A percentile compares a stretch with the other conserved stretches of the same genome.
phyloP scores from a whole-genome alignment of 2,888 invertebrate genomes.

The Horisme vitalbata region DNA sequence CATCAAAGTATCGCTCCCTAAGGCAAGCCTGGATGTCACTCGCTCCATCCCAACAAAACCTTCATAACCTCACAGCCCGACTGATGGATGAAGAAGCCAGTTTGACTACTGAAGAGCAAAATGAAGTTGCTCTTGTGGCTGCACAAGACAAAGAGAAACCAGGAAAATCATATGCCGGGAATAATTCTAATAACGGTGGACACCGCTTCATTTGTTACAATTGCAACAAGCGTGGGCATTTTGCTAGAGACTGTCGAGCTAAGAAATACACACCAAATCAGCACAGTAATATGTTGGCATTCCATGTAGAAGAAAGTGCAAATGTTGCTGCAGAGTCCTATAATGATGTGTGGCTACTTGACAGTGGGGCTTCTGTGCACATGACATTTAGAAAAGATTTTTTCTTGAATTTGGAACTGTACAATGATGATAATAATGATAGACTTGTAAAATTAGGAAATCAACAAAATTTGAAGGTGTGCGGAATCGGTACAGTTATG shows the following conservation, averaged over 20 bases:
- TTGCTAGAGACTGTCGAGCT: conserved; percentile 34
- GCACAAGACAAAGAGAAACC: not conserved
- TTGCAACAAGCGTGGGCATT: conserved; percentile 37
- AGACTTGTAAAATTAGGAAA: conserved; percentile 30
- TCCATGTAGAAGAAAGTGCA: conserved; percentile 4
- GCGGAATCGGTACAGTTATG: conserved; percentile 32
- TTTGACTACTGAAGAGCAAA: not conserved
- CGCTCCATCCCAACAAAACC: not conserved
- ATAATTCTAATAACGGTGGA: not conserved
- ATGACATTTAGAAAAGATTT: conserved; percentile 34
- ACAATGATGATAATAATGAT: too few species aligned
- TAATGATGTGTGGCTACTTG: conserved; percentile 12
- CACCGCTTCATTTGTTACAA: conserved; percentile 38
- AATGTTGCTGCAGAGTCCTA: not conserved
- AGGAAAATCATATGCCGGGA: not conserved
- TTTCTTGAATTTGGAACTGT: conserved; percentile 5
- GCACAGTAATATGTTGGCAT: not conserved
- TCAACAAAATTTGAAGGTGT: conserved; percentile 30
- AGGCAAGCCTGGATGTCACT: not conserved
- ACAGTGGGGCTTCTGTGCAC: conserved; percentile 39
- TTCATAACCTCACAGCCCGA: not conserved
- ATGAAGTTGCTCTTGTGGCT: not conserved
- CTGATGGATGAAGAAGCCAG: conserved; percentile 7
- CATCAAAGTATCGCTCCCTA: not conserved
- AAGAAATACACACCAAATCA: conserved; percentile 34